Conservation (phyloP, 2,113 vertebrate genomes). For the Pungitius pungitius region DNA sequence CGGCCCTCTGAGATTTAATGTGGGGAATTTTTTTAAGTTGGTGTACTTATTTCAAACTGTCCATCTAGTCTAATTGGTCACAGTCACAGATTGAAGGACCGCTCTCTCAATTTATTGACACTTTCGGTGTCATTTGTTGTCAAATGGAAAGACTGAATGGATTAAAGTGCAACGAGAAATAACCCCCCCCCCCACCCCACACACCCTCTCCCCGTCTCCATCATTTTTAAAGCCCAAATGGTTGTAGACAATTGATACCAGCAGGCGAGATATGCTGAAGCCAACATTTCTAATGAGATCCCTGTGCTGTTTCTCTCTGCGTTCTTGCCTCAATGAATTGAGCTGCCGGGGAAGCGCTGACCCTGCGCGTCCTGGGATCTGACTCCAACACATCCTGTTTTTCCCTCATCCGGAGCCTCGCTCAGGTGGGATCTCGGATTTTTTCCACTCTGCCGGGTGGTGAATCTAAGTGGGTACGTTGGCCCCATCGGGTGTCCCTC, state of each 20-base stretch:
- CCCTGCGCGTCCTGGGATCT: slow-evolving; percentile 7
- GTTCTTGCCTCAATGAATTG: slow-evolving; percentile 14
- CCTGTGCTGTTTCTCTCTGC: slow-evolving; percentile 10
- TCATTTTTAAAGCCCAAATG: slow-evolving; percentile 9
- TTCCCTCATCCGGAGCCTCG: background rate
- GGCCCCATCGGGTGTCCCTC: slow-evolving; percentile 5
- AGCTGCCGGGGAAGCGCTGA: background rate
- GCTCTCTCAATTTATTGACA: slow-evolving; percentile 16
- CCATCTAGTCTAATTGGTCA: background rate
- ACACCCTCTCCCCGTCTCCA: too few species aligned
- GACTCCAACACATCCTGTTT: background rate
- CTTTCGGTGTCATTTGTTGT: background rate
- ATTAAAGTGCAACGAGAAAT: too few species aligned
- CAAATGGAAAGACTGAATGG: too few species aligned
- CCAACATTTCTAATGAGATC: slow-evolving; percentile 21
- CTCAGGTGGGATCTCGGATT: slow-evolving; percentile 4
- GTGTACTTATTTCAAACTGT: background rate
- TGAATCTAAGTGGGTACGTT: slow-evolving; percentile 26
- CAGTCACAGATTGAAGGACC: slow-evolving; percentile 14
- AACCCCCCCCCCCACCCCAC: too few species aligned
- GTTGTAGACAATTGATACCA: slow-evolving; percentile 13
- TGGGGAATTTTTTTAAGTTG: background rate
- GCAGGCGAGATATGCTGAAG: background rate
- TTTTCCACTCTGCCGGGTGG: background rate
- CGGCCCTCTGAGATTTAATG: background rate